Percentiles rank a stretch among this genome's conserved stretches.
Evolutionary conservation across 2,113 vertebrate species (phyloP).

Genomic region (Stegostoma tigrinum): DNA sequence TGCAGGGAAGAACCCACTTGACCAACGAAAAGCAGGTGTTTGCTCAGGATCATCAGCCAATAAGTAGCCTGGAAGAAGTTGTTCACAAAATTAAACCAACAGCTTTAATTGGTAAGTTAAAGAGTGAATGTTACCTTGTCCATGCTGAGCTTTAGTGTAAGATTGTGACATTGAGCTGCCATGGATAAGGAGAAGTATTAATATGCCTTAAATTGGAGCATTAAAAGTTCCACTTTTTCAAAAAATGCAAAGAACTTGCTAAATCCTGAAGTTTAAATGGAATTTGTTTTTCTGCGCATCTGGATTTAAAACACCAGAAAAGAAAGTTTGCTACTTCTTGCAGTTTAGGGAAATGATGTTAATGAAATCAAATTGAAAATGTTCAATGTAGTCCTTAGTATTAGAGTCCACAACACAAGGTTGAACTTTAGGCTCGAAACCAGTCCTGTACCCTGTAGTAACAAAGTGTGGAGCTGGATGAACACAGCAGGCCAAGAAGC

Average conservation of each 20-base stretch:
- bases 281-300: neutral
- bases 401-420: neutral
- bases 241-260: neutral
- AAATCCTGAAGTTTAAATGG: neutral
- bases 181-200: neutral
- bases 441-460: neutral
- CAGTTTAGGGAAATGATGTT: neutral
- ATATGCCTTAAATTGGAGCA: neutral
- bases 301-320: neutral
- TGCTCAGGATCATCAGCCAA: slow-evolving; percentile 78
- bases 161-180: neutral
- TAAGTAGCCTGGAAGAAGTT: slow-evolving; percentile 81
- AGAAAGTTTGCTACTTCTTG: neutral
- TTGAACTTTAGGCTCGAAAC: neutral
- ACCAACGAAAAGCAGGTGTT: slow-evolving; percentile 88
- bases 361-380: neutral
- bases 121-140: neutral
- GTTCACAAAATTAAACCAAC: slow-evolving; percentile 84
- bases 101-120: slow-evolving; percentile 75
- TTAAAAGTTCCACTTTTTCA: neutral
- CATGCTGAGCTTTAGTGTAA: neutral
- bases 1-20: slow-evolving; percentile 76
- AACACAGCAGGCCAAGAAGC: no score
- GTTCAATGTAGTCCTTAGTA: neutral
- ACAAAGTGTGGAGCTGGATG: no score